phyloP scores from a whole-genome alignment of 2,888 invertebrate species.

The Volucella bombylans region DNA sequence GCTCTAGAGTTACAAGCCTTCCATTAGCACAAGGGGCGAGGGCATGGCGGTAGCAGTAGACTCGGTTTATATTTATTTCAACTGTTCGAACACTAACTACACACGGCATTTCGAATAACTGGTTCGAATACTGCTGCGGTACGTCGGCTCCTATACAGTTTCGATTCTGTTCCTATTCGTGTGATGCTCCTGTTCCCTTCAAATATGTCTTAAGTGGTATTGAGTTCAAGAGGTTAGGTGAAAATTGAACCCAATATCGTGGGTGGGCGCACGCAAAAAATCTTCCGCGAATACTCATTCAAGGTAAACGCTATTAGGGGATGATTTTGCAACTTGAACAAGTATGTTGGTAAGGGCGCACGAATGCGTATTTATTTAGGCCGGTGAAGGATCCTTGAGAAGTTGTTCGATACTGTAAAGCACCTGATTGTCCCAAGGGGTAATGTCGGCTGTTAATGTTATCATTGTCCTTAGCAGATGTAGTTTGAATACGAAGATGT shows the following conservation, averaged over 20 bases:
- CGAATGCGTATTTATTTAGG: slow-evolving; percentile 4
- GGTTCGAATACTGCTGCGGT: slow-evolving; percentile 48
- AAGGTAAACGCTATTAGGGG: slow-evolving; percentile 34
- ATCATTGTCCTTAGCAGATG: slow-evolving; percentile 12
- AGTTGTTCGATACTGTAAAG: slow-evolving; percentile 24
- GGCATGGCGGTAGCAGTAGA: not conserved
- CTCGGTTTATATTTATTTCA: slow-evolving; percentile 56
- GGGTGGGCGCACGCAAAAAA: not conserved
- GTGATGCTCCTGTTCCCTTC: too few species aligned
- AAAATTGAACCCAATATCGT: slow-evolving; percentile 27
- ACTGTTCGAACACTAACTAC: slow-evolving; percentile 67
- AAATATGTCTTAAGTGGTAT: slow-evolving; percentile 66
- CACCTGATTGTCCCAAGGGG: slow-evolving; percentile 35
- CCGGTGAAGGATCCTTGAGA: slow-evolving; percentile 15
- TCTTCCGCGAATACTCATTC: slow-evolving; percentile 25
- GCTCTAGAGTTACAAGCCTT: slow-evolving; percentile 38
- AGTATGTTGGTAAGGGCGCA: not conserved
- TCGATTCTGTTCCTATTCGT: too few species aligned
- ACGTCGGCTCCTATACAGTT: too few species aligned
- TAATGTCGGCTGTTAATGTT: slow-evolving; percentile 5
- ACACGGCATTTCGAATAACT: slow-evolving; percentile 65
- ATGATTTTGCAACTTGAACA: slow-evolving; percentile 8
- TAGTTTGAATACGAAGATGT: slow-evolving; percentile 34
- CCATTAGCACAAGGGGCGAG: slow-evolving; percentile 43
- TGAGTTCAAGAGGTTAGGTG: slow-evolving; percentile 61